Evolutionary conservation across 1,140 invertebrate genomes (phyloP).

Genomic region (Delia radicum): DNA sequence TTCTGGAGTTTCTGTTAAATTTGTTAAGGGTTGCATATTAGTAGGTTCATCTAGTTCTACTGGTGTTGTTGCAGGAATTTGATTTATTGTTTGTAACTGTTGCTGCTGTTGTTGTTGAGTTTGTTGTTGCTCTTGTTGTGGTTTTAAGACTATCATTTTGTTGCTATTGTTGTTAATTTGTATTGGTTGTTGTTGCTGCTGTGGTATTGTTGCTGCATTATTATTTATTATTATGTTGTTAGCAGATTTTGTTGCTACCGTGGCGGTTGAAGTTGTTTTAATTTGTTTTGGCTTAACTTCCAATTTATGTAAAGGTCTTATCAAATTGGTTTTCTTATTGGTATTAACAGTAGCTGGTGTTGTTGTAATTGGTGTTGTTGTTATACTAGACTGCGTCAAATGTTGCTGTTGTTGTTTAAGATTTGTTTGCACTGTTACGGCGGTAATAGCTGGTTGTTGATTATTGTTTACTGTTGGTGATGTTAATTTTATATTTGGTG

Average conservation of each 20-base stretch:
- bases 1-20: not conserved
- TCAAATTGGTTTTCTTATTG: constrained; percentile 40
- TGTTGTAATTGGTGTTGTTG: constrained; percentile 25
- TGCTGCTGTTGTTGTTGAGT: not conserved
- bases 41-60: not conserved
- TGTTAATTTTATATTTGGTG: constrained; percentile 38
- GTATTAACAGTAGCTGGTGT: constrained; percentile 18
- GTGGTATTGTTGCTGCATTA: constrained; percentile 5
- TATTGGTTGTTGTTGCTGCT: not conserved
- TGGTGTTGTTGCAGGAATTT: not conserved
- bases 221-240: constrained; percentile 10
- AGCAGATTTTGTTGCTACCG: not conserved
- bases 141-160: not conserved
- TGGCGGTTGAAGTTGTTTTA: constrained; percentile 33
- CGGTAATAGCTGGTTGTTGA: not conserved
- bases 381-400: not conserved
- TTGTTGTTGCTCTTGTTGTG: constrained; percentile 14
- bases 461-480: not conserved
- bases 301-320: constrained; percentile 47
- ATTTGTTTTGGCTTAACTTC: constrained; percentile 51
- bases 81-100: not conserved
- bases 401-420: constrained; percentile 32
- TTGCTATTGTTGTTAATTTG: not conserved
- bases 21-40: not conserved
- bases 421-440: not conserved